Evolutionary conservation across 2,797 vertebrate genomes (phyloP).

Genomic region (Hylomyscus alleni): DNA sequence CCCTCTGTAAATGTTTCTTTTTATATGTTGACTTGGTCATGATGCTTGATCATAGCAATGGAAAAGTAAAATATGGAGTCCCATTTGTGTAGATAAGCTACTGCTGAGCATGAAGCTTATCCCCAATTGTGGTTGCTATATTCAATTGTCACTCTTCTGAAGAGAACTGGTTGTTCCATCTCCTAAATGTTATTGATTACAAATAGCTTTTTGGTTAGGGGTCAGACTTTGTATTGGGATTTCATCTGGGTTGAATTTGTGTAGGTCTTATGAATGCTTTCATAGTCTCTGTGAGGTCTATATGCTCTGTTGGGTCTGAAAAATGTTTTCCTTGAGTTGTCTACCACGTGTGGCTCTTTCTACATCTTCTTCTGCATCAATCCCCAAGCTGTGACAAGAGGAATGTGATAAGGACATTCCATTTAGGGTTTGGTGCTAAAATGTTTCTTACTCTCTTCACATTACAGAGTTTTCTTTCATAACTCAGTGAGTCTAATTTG

Average conservation of each 20-base stretch:
- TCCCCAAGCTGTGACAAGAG: not conserved
- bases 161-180: not conserved
- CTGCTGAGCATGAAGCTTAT: not conserved
- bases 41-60: not conserved
- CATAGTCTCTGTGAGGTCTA: not conserved
- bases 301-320: not conserved
- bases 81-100: not conserved
- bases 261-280: not conserved
- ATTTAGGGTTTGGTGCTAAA: not conserved
- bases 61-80: not conserved
- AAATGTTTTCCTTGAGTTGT: not conserved
- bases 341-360: not conserved
- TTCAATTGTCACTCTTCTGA: not conserved
- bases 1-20: not conserved
- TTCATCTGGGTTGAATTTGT: not conserved
- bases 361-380: not conserved
- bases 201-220: not conserved
- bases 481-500: not conserved
- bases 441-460: not conserved
- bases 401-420: not conserved
- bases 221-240: not conserved
- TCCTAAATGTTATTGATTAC: not conserved
- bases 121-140: not conserved
- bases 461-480: not conserved
- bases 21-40: not conserved